Evolutionary conservation across 2,113 vertebrate genomes (phyloP).

Genomic region (Alouatta palliata): DNA sequence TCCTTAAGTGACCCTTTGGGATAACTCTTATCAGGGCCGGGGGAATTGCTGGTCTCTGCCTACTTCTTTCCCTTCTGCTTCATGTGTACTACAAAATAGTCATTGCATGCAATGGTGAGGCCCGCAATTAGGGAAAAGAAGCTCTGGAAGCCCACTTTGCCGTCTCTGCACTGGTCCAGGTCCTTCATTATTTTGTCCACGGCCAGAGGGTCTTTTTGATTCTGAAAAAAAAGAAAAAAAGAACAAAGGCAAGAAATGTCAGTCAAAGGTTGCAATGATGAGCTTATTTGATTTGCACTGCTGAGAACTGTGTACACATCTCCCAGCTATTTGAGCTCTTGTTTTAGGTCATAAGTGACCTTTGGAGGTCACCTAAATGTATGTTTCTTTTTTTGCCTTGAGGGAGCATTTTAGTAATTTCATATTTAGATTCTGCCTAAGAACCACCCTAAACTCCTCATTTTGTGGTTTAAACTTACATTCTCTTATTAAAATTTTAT

Average conservation of each 20-base stretch:
- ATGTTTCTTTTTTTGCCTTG: background rate
- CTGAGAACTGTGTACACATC: no score
- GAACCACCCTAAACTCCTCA: background rate
- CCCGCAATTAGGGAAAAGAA: conserved; percentile 84
- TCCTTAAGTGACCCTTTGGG: background rate
- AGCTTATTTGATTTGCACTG: background rate
- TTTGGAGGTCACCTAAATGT: background rate
- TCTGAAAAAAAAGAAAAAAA: conserved; percentile 65
- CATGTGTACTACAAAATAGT: conserved; percentile 86
- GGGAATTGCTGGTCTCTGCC: background rate
- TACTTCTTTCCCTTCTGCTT: conserved; percentile 83
- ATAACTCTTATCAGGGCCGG: background rate
- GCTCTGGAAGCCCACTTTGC: conserved; percentile 83
- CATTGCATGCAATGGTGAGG: conserved; percentile 86
- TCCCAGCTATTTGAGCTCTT: background rate
- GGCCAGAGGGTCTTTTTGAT: conserved; percentile 84
- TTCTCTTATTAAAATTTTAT: background rate
- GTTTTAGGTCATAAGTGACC: background rate
- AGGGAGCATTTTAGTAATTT: background rate
- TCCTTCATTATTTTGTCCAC: conserved; percentile 86
- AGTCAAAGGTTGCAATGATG: background rate
- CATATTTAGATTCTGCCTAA: background rate
- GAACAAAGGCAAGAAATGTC: background rate
- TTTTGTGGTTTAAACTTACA: background rate
- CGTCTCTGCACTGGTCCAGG: conserved; percentile 84